phyloP scores from a whole-genome alignment of 2,113 vertebrate species.

The Pseudopodoces humilis region DNA sequence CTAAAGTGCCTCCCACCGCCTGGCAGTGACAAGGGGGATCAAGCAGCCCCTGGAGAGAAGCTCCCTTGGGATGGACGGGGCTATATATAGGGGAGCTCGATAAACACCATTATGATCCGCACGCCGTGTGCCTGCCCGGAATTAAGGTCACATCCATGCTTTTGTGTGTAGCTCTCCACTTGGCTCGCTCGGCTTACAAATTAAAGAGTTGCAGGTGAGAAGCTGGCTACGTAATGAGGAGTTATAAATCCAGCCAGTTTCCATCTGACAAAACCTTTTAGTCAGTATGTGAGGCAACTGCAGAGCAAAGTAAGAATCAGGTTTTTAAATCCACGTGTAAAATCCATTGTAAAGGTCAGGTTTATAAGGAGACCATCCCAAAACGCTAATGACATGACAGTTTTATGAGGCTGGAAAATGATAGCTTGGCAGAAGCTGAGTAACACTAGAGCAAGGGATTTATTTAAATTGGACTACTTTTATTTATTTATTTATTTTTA shows the following conservation, averaged over 20 bases:
- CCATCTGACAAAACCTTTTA: background rate
- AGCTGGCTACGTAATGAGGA: background rate
- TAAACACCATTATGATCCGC: constrained; percentile 62
- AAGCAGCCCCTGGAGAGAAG: constrained; percentile 43
- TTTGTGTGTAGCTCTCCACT: background rate
- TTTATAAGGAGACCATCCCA: constrained; percentile 57
- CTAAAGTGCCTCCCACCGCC: constrained; percentile 49
- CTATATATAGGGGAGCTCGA: constrained; percentile 75
- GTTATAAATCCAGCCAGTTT: background rate
- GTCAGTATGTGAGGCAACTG: background rate
- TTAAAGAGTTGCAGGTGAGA: background rate
- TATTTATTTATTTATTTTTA: background rate
- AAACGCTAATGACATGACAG: constrained; percentile 57
- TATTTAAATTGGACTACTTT: constrained; percentile 23
- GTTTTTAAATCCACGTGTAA: constrained; percentile 44
- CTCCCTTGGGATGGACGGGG: constrained; percentile 24
- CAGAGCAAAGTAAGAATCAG: background rate
- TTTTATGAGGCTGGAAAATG: constrained; percentile 60
- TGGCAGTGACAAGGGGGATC: constrained; percentile 61
- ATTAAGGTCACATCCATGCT: constrained; percentile 9
- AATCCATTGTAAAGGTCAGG: constrained; percentile 65
- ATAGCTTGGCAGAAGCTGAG: constrained; percentile 47
- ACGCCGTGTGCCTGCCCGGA: background rate
- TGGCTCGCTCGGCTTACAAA: background rate
- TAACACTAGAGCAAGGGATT: constrained; percentile 51